Evolutionary conservation across 2,797 vertebrate genomes (phyloP).

Genomic region (Leuciscus waleckii): DNA sequence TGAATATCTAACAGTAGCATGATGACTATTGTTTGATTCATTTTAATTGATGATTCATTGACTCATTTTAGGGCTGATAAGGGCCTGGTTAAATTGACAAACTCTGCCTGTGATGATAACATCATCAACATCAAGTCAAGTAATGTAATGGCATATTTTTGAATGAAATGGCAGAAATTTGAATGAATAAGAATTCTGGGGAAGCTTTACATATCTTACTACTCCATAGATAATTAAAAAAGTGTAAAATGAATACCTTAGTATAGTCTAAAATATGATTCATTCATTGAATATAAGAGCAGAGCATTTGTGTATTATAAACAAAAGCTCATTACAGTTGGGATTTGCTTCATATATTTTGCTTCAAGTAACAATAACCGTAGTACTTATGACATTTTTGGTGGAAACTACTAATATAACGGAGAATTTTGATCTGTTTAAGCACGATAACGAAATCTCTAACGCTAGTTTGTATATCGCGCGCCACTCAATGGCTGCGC

Average conservation of each 20-base stretch:
- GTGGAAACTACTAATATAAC: not conserved
- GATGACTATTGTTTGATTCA: not conserved
- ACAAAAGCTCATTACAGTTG: not conserved
- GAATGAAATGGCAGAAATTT: not conserved
- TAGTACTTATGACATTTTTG: not conserved
- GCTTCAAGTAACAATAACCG: not conserved
- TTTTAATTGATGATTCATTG: not conserved
- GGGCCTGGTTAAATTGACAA: not conserved
- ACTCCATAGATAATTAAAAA: not conserved
- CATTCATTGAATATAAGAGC: not conserved
- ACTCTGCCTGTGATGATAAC: not conserved
- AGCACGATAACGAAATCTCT: not conserved
- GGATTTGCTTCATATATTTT: not conserved
- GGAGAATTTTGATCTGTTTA: not conserved
- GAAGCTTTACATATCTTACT: not conserved
- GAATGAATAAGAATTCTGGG: not conserved
- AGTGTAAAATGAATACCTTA: fast-evolving
- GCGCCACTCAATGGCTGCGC: not conserved
- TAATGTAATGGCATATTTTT: not conserved
- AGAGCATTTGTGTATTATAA: not conserved
- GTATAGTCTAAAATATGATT: not conserved
- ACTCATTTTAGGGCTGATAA: not conserved
- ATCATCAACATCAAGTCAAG: not conserved
- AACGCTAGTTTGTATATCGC: not conserved
- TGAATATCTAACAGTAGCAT: not conserved